A percentile compares a stretch with the other conserved stretches of the same genome.
Evolutionary conservation across 2,797 vertebrate species (phyloP).

Genomic region (Sebastes ruberrimus): DNA sequence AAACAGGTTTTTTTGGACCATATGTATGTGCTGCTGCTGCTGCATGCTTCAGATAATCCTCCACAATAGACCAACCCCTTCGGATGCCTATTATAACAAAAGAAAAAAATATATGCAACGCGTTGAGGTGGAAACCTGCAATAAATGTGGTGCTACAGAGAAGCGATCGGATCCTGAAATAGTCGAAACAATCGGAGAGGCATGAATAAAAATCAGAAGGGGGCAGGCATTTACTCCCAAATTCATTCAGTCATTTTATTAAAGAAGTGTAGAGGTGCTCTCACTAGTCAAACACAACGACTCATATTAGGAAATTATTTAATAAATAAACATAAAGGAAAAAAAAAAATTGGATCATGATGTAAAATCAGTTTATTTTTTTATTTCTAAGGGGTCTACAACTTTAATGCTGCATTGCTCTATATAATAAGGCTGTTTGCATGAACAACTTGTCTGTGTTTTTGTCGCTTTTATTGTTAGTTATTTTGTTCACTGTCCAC

Average conservation of each 20-base stretch:
- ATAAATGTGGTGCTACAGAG: slow-evolving; percentile 12
- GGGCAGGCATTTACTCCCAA: slow-evolving; percentile 17
- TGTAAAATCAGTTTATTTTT: background rate
- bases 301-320: background rate
- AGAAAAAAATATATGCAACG: slow-evolving; percentile 30
- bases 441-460: slow-evolving; percentile 11
- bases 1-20: slow-evolving; percentile 53
- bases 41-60: slow-evolving; percentile 50
- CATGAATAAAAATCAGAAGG: slow-evolving; percentile 41
- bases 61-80: slow-evolving; percentile 60
- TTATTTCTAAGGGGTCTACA: slow-evolving; percentile 3
- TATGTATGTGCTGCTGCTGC: slow-evolving; percentile 18
- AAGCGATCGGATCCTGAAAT: slow-evolving; percentile 42
- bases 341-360: background rate
- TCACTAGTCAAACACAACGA: background rate
- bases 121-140: slow-evolving; percentile 28
- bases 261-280: slow-evolving; percentile 30
- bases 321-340: background rate
- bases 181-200: slow-evolving; percentile 38
- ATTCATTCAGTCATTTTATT: slow-evolving; percentile 45
- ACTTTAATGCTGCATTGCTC: slow-evolving; percentile 43
- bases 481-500: slow-evolving; percentile 9
- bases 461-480: background rate
- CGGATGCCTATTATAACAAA: slow-evolving; percentile 59
- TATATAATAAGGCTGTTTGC: slow-evolving; percentile 1